phyloP scores from a whole-genome alignment of 2,797 vertebrate genomes.

The Poecilia picta region DNA sequence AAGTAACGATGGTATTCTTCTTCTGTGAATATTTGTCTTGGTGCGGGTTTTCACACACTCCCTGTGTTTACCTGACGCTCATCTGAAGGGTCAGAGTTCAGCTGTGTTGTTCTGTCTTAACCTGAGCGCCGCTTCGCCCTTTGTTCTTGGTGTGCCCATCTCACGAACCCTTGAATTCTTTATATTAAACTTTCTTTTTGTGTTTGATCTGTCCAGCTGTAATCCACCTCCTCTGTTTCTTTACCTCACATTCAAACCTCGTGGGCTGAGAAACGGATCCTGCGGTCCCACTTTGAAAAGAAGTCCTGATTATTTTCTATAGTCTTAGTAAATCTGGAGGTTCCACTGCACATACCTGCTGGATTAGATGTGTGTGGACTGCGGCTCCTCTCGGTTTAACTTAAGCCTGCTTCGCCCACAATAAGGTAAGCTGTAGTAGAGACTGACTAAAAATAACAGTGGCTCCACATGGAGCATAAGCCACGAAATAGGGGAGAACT shows the following conservation, averaged over 20 bases:
- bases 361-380: slow-evolving; percentile 46
- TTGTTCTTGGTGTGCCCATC: slow-evolving; percentile 21
- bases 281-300: slow-evolving; percentile 29
- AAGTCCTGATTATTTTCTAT: slow-evolving; percentile 31
- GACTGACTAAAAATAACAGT: not conserved
- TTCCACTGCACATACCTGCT: slow-evolving; percentile 10
- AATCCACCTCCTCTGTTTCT: slow-evolving; percentile 27
- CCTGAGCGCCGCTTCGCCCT: not conserved
- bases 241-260: not conserved
- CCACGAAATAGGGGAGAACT: not conserved
- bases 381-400: slow-evolving; percentile 33
- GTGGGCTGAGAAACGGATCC: slow-evolving; percentile 15
- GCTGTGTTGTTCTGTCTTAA: slow-evolving; percentile 36
- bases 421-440: not conserved
- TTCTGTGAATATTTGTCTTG: not conserved
- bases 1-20: not conserved
- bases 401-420: slow-evolving; percentile 1
- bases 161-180: slow-evolving; percentile 3
- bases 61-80: slow-evolving; percentile 16
- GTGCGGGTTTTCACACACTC: slow-evolving; percentile 5
- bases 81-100: slow-evolving; percentile 26
- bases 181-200: not conserved
- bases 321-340: slow-evolving; percentile 17
- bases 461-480: not conserved
- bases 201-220: slow-evolving; percentile 15